Evolutionary conservation across 2,888 invertebrate species (phyloP).

Genomic region (Nezara viridula): DNA sequence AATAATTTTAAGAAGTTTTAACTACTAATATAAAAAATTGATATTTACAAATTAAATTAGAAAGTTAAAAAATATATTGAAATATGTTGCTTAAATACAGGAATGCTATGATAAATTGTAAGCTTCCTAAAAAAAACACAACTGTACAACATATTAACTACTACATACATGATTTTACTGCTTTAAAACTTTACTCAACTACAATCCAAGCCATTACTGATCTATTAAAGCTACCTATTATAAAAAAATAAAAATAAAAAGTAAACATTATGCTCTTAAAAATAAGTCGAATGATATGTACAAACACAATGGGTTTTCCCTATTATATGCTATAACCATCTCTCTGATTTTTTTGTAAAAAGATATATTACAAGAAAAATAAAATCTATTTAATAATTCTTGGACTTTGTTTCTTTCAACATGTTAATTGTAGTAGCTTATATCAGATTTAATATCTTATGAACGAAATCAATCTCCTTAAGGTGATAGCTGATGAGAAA

Average conservation of each 20-base stretch:
- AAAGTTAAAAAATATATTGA: neutral
- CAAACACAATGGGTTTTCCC: neutral
- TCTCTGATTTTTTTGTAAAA: neutral
- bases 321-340: neutral
- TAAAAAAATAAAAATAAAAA: neutral
- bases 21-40: neutral
- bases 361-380: neutral
- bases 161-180: no score
- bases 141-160: neutral
- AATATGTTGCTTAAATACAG: neutral
- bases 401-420: no score
- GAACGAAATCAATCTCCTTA: no score
- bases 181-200: neutral
- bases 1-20: neutral
- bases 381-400: neutral
- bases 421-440: no score
- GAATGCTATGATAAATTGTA: no score
- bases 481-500: no score
- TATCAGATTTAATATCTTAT: no score
- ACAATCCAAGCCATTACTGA: neutral
- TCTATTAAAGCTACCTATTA: neutral
- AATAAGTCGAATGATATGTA: neutral
- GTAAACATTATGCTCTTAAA: neutral
- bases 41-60: neutral
- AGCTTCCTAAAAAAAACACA: neutral